phyloP scores from a whole-genome alignment of 1,140 invertebrate genomes.

The Temnothorax nylanderi region DNA sequence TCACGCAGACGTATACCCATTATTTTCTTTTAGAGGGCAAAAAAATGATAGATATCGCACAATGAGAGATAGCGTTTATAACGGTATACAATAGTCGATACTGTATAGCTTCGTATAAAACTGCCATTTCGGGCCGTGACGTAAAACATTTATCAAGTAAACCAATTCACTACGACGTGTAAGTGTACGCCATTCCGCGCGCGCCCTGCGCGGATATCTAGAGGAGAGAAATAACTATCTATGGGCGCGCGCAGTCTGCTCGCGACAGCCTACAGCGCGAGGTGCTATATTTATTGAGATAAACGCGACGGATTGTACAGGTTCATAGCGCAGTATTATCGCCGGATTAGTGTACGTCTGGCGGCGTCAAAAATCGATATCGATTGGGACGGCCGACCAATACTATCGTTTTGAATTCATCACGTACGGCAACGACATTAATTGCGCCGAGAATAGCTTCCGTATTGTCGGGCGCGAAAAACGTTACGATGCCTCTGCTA shows the following conservation, averaged over 20 bases:
- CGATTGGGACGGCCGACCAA: not conserved
- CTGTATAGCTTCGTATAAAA: conserved; percentile 40
- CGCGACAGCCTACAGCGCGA: conserved; percentile 51
- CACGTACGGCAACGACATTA: conserved; percentile 16
- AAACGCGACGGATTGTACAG: conserved; percentile 49
- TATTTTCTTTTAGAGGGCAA: not conserved
- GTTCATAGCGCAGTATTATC: conserved; percentile 47
- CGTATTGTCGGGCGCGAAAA: not conserved
- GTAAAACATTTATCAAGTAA: conserved; percentile 54
- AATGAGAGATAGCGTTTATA: conserved; percentile 27
- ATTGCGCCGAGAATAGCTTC: conserved; percentile 2
- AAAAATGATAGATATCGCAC: conserved; percentile 37
- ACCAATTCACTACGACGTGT: conserved; percentile 50
- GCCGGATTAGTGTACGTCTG: conserved; percentile 47
- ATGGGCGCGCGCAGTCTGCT: conserved; percentile 51
- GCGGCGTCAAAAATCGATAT: conserved; percentile 42
- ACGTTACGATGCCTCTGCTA: not conserved
- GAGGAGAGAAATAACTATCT: conserved; percentile 59
- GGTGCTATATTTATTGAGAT: conserved; percentile 55
- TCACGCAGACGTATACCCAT: too few species aligned
- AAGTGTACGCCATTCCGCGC: conserved; percentile 45
- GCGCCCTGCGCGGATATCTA: conserved; percentile 13
- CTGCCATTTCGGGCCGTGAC: conserved; percentile 47
- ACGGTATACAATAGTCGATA: conserved; percentile 44
- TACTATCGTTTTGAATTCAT: conserved; percentile 25